phyloP scores from a whole-genome alignment of 2,888 invertebrate genomes.

The Eristalis arbustorum region DNA sequence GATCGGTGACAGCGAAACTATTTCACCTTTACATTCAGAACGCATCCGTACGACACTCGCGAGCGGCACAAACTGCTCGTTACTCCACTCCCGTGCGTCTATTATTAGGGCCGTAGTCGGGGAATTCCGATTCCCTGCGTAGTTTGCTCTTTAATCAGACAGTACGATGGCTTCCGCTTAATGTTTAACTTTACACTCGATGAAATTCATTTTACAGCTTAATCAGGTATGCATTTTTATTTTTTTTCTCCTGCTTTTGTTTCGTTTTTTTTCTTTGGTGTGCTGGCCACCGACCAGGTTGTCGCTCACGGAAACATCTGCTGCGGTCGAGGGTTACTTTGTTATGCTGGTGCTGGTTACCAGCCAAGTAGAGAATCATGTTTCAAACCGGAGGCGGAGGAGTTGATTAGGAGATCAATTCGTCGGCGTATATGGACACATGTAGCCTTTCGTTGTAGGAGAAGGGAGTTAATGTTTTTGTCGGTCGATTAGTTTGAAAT shows the following conservation, averaged over 20 bases:
- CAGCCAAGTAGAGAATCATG: slow-evolving; percentile 23
- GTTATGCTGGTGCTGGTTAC: not conserved
- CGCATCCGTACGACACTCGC: slow-evolving; percentile 21
- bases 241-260: not conserved
- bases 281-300: not conserved
- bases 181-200: not conserved
- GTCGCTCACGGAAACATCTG: slow-evolving; percentile 20
- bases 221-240: not conserved
- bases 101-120: slow-evolving; percentile 45
- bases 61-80: slow-evolving; percentile 2
- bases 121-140: slow-evolving; percentile 37
- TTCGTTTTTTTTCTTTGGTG: not conserved
- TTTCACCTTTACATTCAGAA: slow-evolving; percentile 66
- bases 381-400: slow-evolving; percentile 17
- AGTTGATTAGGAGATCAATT: slow-evolving; percentile 39
- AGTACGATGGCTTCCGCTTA: not conserved
- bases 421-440: not conserved
- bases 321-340: not conserved
- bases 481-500: not conserved
- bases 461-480: slow-evolving; percentile 2
- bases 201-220: not conserved
- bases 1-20: slow-evolving; percentile 36
- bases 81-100: slow-evolving; percentile 16
- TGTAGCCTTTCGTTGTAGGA: not conserved
- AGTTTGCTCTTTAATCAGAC: not conserved